Percentiles rank a stretch among this genome's conserved stretches.
These are phyloP conservation scores for human DNA, from an alignment of 2,113 vertebrate species.

Conservation along the genomic window GRCh38 chr3:115985001-115985500, in stretches of 20 bases:
- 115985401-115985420: background rate
- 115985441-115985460: background rate
- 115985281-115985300: background rate
- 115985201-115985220: background rate
- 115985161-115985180: background rate
- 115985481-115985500: background rate
- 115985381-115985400: background rate
- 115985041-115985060: background rate
- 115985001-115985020: background rate
- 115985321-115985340: background rate
- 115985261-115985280: background rate
- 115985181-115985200: background rate
- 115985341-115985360: background rate
- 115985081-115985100: background rate
- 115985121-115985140: background rate
- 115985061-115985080: background rate
- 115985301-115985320: background rate
- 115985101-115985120: background rate
- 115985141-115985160: background rate
- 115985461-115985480: background rate
- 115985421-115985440: background rate
- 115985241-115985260: background rate
- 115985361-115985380: background rate
- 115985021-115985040: background rate
- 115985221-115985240: background rate